These are phyloP conservation scores for Pterocles gutturalis DNA, from an alignment of 2,113 vertebrate species.

Conservation along the genomic window DNA sequence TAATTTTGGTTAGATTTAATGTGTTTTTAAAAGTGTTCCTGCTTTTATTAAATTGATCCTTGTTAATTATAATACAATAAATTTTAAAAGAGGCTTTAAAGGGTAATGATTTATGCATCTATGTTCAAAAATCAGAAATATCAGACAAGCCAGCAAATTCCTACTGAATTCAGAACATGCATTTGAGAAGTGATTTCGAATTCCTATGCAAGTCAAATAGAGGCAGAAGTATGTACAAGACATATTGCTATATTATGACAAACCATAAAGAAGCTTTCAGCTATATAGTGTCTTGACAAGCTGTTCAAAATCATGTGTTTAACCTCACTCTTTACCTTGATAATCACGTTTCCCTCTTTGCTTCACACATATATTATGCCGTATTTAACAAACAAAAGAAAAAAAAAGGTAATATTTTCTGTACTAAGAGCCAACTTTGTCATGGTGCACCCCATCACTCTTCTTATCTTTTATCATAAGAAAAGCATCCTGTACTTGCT, in stretches of 20 bases:
- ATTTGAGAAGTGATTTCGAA: slow-evolving; percentile 33
- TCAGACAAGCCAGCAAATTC: neutral
- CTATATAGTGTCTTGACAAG: neutral
- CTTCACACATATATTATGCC: neutral
- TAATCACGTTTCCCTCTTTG: neutral
- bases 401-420: neutral
- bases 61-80: slow-evolving; percentile 55
- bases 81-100: slow-evolving; percentile 23
- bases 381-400: neutral
- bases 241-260: slow-evolving; percentile 33
- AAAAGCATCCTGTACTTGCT: neutral
- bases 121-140: slow-evolving; percentile 30
- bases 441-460: neutral
- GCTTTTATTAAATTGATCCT: slow-evolving; percentile 21
- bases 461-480: neutral
- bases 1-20: slow-evolving; percentile 43
- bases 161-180: slow-evolving; percentile 12
- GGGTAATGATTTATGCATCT: slow-evolving; percentile 3
- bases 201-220: neutral
- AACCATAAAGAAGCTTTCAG: slow-evolving; percentile 37
- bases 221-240: neutral
- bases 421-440: neutral
- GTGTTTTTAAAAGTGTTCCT: slow-evolving; percentile 4
- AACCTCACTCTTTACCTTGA: slow-evolving; percentile 22
- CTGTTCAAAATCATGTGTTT: slow-evolving; percentile 39